Evolutionary conservation across 2,113 vertebrate species (phyloP).

Genomic region (Rhipidura dahli): DNA sequence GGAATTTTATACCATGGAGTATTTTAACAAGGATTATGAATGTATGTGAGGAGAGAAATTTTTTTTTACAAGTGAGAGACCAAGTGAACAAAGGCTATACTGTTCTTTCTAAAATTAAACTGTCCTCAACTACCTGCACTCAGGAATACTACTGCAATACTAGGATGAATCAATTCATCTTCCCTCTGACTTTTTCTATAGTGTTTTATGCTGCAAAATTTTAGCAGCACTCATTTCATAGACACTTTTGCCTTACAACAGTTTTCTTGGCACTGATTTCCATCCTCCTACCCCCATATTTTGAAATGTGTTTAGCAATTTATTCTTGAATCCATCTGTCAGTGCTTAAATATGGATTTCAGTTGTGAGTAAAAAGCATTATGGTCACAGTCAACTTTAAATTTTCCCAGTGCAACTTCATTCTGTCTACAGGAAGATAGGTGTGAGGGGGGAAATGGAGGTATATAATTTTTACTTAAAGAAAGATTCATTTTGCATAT

Average conservation of each 20-base stretch:
- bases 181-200: neutral
- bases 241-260: neutral
- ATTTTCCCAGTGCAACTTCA: neutral
- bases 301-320: neutral
- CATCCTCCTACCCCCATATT: neutral
- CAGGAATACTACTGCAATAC: neutral
- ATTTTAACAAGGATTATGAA: constrained; percentile 6
- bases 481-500: neutral
- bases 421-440: neutral
- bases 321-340: neutral
- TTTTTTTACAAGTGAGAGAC: neutral
- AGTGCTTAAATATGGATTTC: neutral
- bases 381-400: neutral
- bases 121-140: neutral
- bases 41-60: neutral
- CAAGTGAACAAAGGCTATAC: neutral
- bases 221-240: neutral
- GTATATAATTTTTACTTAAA: neutral
- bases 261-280: neutral
- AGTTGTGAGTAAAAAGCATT: neutral
- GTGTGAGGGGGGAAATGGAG: neutral
- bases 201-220: neutral
- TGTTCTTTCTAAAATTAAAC: neutral
- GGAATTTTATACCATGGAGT: neutral
- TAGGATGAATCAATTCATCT: neutral